Evolutionary conservation across 1,140 invertebrate genomes (phyloP).

Genomic region (Bombus superbus): DNA sequence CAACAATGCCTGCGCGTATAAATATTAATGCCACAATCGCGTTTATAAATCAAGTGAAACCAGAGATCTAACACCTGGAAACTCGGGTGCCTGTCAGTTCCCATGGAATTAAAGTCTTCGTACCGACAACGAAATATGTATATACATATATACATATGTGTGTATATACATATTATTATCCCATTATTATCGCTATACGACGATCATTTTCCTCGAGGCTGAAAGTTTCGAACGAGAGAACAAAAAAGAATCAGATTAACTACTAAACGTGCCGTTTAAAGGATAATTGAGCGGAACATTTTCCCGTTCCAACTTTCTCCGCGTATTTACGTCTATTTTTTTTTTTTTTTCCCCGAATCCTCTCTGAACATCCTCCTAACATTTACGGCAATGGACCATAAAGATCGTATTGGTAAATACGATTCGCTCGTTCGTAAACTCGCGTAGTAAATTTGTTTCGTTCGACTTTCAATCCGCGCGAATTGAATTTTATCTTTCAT

Average conservation of each 20-base stretch:
- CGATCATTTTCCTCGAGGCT: neutral
- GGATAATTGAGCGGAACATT: neutral
- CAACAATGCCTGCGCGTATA: conserved; percentile 11
- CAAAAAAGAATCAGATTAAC: neutral
- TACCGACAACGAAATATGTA: neutral
- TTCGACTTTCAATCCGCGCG: too few species aligned
- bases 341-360: neutral
- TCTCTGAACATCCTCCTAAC: neutral
- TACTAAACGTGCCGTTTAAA: neutral
- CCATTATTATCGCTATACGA: neutral
- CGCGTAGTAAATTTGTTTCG: neutral
- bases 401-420: too few species aligned
- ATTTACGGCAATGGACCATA: neutral
- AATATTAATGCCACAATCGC: conserved; percentile 21
- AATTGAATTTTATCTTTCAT: neutral
- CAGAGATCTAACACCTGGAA: conserved; percentile 6
- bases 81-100: conserved; percentile 10
- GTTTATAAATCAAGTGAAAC: conserved; percentile 27
- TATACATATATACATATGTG: neutral
- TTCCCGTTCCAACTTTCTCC: conserved; percentile 11
- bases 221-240: neutral
- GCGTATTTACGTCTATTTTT: neutral
- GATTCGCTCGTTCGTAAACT: too few species aligned
- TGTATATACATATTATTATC: neutral
- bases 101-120: conserved; percentile 20